Conservation (phyloP, 2,113 vertebrate species). For the Caretta caretta region DNA sequence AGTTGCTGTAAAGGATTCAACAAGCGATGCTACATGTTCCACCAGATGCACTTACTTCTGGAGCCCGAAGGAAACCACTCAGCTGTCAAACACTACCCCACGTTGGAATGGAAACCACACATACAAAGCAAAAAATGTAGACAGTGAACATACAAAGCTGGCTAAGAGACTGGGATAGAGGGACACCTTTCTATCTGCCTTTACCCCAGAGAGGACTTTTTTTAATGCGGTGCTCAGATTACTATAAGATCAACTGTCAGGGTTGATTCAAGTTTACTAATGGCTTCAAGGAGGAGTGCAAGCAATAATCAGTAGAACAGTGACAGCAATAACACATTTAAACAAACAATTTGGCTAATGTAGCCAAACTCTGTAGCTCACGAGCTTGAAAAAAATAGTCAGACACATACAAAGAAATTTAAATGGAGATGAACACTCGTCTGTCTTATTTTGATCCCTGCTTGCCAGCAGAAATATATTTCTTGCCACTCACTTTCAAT, state of each 20-base stretch:
- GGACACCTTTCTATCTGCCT: not conserved
- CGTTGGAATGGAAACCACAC: not conserved
- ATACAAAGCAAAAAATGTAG: not conserved
- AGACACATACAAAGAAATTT: not conserved
- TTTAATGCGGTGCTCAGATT: constrained; percentile 17
- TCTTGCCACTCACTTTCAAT: not conserved
- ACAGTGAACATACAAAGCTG: not conserved
- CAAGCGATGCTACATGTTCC: not conserved
- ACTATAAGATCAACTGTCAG: not conserved
- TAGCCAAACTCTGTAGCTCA: not conserved
- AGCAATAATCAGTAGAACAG: not conserved
- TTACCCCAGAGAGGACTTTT: not conserved
- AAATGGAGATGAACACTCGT: not conserved
- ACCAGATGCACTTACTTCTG: not conserved
- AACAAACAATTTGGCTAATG: not conserved
- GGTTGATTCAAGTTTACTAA: not conserved
- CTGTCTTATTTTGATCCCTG: constrained; percentile 1
- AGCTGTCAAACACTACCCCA: not conserved
- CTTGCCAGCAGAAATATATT: not conserved
- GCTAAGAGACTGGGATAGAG: not conserved
- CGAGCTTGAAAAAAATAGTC: constrained; percentile 5
- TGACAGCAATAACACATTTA: not conserved
- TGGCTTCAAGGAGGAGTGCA: not conserved
- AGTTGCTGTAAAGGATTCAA: not conserved
- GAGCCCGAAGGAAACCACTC: not conserved